Base-by-base conservation (phyloP, 2,113 vertebrate genomes). In the Euleptes europaea region DNA sequence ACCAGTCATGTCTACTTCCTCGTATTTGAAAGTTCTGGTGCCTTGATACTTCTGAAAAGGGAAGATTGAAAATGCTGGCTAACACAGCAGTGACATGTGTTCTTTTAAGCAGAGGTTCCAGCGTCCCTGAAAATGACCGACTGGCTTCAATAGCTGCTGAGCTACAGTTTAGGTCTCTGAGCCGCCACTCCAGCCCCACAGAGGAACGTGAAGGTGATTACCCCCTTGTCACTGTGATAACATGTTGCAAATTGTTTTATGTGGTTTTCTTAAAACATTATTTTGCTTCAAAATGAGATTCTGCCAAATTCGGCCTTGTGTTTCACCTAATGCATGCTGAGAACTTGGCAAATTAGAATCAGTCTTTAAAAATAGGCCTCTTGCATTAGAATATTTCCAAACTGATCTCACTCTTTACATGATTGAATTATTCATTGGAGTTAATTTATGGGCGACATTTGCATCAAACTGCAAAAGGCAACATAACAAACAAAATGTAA, bases 121-220 rank as follows among this genome's bases (percentile, higher is more conserved):
- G 97, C 69, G 97, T 97, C 86, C 98, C 98, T 31, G 99, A 99
- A 92, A 99, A 99, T 65, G 98, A 99, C 93, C 97, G 98, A 6
- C 94, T 99, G 91, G 97, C 98, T 3, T 98, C 98, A 21, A 96
- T 99, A 86, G 98, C 98, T 44, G 97, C 98, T 10, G 98, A 98
- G 71, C 89, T 99, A 91, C 97, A 98, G 92, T 99, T 99, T 91
- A 97, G 97, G 94, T 99, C 99, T 40, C 96, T 99, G 83, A 99
- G 99, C 84, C 98, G 99, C 42, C 98, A 99, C 95, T 99, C 98
- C 54, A 99, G 98, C 91, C 99, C 99, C 86, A 99, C 98, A 1
- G 98, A 99, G 86, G 98, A 99, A 79, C 92, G 97, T 88, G 98
- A 99, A 81, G 99, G 98, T 99, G 90, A 94, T 95, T 93, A 72